Evolutionary conservation across 2,888 invertebrate genomes (phyloP), one percentile per base, ranked within the genome.

Genomic region (Ischnus inquisitorius): DNA sequence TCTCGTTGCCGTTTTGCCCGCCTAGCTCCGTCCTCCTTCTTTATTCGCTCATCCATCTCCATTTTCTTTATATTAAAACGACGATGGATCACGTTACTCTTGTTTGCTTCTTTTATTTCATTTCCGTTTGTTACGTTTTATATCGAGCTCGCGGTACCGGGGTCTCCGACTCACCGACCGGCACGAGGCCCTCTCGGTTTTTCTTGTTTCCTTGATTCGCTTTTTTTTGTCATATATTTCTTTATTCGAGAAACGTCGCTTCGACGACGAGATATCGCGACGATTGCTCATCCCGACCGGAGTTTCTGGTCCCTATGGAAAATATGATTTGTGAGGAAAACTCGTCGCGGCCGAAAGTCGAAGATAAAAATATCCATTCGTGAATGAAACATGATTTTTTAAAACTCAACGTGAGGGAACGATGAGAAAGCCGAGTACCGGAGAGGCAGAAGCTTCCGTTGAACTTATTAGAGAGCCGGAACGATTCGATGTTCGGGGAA

Each of bases 401-500:
- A 6, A 3, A 3, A 1, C 51, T 68, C 28, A 71, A 57, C 46
- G 46, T 22, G 71, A 60, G n/a, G 60, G 46, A 60, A 67, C 12
- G 85, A 83, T 74, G 83, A 39, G 43, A 41, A 34, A 51, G 6
- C 8, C 8, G 69, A 65, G 25, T 14, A 16, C 14, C 16, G 12
- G 48, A 68, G 48, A 19, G 62, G 62, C 71, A 62, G 79, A 83
- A 88, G 85, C 88, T 90, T 91, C 88, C 89, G 85, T 85, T 90
- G 90, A 91, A 90, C 88, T 90, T 88, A 90, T 90, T 89, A 89
- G 86, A 88, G 87, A 84, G 39, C 85, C 80, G 82, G 83, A 72
- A 39, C 16, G 28, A 25, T 62, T 71, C 41, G 54, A 65, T 87
- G 86, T 91, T 90, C 91, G 90, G 34, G 79, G 90, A 90, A 91